These are phyloP conservation scores for Holothuria leucospilota DNA, from an alignment of 53 echinoderm and acorn worm genomes.

Conservation along the genomic window DNA sequence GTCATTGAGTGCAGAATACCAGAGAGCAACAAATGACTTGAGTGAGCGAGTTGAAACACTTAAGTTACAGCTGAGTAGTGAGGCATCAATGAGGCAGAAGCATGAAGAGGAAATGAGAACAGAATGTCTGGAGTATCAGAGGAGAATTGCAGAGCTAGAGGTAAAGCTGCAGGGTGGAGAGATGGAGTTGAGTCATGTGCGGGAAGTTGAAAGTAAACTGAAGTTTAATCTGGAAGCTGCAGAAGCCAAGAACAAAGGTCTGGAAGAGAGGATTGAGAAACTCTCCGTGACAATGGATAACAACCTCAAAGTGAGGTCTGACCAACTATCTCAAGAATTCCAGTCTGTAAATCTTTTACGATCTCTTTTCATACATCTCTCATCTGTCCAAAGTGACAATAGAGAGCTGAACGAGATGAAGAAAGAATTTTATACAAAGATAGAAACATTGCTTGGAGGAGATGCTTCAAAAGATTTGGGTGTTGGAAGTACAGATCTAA, in stretches of 20 bases:
- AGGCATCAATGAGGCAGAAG: constrained; percentile 35
- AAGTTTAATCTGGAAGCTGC: constrained; percentile 53
- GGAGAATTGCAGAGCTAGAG: constrained; percentile 56
- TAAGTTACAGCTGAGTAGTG: constrained; percentile 48
- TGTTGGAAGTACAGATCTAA: background rate
- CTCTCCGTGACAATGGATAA: constrained; percentile 64
- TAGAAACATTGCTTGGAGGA: constrained; percentile 25
- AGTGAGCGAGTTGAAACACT: constrained; percentile 29
- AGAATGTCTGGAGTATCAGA: constrained; percentile 24
- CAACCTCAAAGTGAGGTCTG: constrained; percentile 25
- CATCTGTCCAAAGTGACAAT: constrained; percentile 26
- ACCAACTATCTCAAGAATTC: constrained; percentile 31
- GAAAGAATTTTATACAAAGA: constrained; percentile 22
- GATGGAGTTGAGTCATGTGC: constrained; percentile 54
- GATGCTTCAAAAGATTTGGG: background rate
- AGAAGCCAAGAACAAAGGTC: constrained; percentile 74
- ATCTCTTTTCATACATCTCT: constrained; percentile 26
- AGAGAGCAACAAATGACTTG: constrained; percentile 22
- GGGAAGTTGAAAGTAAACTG: constrained; percentile 58
- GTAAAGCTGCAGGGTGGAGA: constrained; percentile 20
- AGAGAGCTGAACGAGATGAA: constrained; percentile 40
- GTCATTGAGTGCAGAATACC: constrained; percentile 23
- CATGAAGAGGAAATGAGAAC: constrained; percentile 4
- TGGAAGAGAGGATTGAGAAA: constrained; percentile 81
- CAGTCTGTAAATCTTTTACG: constrained; percentile 25